Base-by-base conservation (phyloP, 2,113 vertebrate species). In the Anser brachyrhynchus region DNA sequence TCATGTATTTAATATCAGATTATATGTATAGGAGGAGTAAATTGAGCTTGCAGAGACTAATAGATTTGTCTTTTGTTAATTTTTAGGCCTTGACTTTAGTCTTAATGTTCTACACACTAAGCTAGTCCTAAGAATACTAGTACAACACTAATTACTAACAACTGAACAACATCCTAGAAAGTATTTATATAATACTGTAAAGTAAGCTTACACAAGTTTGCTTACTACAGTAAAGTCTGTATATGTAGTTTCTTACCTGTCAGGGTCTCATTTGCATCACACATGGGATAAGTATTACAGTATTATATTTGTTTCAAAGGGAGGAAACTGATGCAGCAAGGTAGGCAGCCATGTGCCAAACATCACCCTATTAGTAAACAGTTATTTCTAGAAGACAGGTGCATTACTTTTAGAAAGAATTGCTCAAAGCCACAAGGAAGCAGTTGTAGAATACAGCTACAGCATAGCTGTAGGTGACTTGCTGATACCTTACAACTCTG, bases 291-390 rank as follows among this genome's bases (percentile, higher is more conserved):
- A 65, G 14, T 35, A 23, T 10, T 57, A 15, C 13, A 65, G 14
- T 33, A 20, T 13, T 57, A 18, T 11, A 44, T 15, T 54, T 29
- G 35, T 29, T 87, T 33, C 35, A 65, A 58, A 75, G 59, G 74
- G 29, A 80, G 66, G 73, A 71, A 73, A 64, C 35, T 14, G 17
- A 43, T 7, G 2, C 9, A 58, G 64, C 23, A 55, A 64, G 9
- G 54, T 37, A 22, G 25, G 33, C 10, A 79, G 43, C 46, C 29
- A 4, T 6, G 16, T 76, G 22, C 57, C 77, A 33, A 78, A 39
- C 41, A 62, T 64, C 5, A 1, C 23, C 0, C 0, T 37, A 3
- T 6, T 11, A 81, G 16, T 15, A 41, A 7, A 14, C 59, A 64
- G 41, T 46, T 80, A 37, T 28, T 84, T 37, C 11, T 59, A 43